A percentile compares a stretch with the other conserved stretches of the same genome.
phyloP scores from a whole-genome alignment of 2,888 invertebrate species.

The Tenthredo amoena region DNA sequence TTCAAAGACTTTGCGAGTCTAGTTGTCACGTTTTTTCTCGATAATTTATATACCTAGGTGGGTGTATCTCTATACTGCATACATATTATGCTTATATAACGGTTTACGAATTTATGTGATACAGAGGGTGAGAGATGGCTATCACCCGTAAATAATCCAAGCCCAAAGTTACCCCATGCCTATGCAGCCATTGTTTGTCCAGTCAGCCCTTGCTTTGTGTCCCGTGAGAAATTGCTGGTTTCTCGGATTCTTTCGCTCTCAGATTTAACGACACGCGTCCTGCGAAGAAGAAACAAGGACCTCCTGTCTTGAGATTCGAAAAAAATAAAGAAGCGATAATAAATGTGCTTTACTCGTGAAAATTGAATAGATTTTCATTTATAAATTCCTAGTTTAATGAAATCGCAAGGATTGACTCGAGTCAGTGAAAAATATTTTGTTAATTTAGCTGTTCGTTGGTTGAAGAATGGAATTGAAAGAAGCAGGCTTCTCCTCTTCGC shows the following conservation, averaged over 20 bases:
- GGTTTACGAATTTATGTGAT: constrained; percentile 40
- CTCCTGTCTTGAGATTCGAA: constrained; percentile 15
- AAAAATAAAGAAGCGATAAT: background rate
- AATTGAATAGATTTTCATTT: background rate
- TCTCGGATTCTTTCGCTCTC: constrained; percentile 61
- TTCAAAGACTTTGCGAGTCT: background rate
- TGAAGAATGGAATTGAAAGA: background rate
- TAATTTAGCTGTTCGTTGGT: constrained; percentile 6
- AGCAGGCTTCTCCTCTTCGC: background rate
- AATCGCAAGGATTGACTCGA: background rate
- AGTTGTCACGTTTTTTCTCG: background rate
- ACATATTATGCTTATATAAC: background rate
- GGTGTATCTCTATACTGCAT: background rate
- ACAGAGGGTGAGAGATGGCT: constrained; percentile 60
- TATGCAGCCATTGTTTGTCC: constrained; percentile 64
- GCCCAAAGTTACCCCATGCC: constrained; percentile 66
- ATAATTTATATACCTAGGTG: constrained; percentile 23
- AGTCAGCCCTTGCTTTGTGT: constrained; percentile 67
- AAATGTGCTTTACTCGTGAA: background rate
- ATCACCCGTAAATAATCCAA: constrained; percentile 68
- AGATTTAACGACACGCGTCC: constrained; percentile 24
- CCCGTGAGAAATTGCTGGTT: constrained; percentile 65
- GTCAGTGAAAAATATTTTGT: background rate
- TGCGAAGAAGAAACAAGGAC: constrained; percentile 1
- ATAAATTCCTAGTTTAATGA: background rate